phyloP scores from a whole-genome alignment of 1,140 invertebrate species.

The Belonocnema kinseyi region DNA sequence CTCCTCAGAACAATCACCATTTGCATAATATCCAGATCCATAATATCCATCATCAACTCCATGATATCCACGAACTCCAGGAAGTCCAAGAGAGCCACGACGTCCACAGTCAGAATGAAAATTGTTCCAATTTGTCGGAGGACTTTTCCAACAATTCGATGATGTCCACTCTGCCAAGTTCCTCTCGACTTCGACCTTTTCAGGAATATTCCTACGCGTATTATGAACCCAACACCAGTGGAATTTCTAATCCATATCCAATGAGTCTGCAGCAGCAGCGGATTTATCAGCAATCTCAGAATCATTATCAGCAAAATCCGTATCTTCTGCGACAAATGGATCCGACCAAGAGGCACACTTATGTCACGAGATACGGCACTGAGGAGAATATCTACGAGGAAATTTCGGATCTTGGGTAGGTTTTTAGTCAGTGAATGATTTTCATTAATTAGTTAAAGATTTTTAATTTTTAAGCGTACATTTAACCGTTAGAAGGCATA shows the following conservation, averaged over 20 bases:
- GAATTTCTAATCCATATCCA: slow-evolving; percentile 64
- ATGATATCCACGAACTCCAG: background rate
- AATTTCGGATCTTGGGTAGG: slow-evolving; percentile 79
- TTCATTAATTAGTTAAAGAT: no score
- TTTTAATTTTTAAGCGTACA: no score
- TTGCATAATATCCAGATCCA: slow-evolving; percentile 33
- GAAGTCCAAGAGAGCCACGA: no score
- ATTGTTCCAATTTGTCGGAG: slow-evolving; percentile 11
- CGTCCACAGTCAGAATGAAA: no score
- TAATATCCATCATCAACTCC: slow-evolving; percentile 43
- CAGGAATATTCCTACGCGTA: slow-evolving; percentile 87
- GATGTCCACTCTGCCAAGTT: slow-evolving; percentile 32
- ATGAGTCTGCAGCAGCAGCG: slow-evolving; percentile 68
- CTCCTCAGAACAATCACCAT: slow-evolving; percentile 63
- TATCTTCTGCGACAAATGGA: slow-evolving; percentile 66
- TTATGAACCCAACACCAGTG: slow-evolving; percentile 81
- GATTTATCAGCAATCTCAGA: slow-evolving; percentile 66
- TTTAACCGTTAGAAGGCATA: no score
- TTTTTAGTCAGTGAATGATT: no score
- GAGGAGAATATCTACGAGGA: slow-evolving; percentile 93
- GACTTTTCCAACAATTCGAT: background rate
- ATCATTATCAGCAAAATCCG: slow-evolving; percentile 46
- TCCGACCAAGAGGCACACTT: slow-evolving; percentile 79
- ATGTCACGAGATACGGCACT: slow-evolving; percentile 86
- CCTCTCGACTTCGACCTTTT: slow-evolving; percentile 49